A percentile compares a stretch with the other conserved stretches of the same genome.
Evolutionary conservation across 2,888 invertebrate species (phyloP).

Genomic region (Drosophila pseudotakahashii): DNA sequence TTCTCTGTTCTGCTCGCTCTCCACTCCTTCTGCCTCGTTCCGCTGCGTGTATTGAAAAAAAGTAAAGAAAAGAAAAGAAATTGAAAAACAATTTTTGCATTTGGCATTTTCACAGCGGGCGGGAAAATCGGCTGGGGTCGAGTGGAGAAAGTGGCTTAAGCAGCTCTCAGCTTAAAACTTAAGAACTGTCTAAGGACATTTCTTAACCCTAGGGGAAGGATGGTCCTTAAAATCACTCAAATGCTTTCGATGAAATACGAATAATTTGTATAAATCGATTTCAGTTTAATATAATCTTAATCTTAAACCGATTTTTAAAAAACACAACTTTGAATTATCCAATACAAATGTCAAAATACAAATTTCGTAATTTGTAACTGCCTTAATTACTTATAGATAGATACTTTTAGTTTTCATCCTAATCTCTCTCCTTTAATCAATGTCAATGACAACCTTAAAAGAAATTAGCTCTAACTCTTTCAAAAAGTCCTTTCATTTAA

Average conservation of each 20-base stretch:
- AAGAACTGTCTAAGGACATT: slow-evolving; percentile 54
- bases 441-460: slow-evolving; percentile 23
- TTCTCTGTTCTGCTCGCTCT: slow-evolving; percentile 33
- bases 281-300: too few relatives aligned
- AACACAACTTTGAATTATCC: too few relatives aligned
- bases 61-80: slow-evolving; percentile 61
- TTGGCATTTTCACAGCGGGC: slow-evolving; percentile 63
- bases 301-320: too few relatives aligned
- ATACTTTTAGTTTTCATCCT: neutral
- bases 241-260: too few relatives aligned
- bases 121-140: slow-evolving; percentile 20
- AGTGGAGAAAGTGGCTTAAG: slow-evolving; percentile 58
- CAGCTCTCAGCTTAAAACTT: slow-evolving; percentile 54
- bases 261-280: neutral
- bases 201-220: slow-evolving; percentile 5
- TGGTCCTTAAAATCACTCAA: too few relatives aligned
- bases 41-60: slow-evolving; percentile 55
- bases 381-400: neutral
- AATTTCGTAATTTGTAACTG: neutral
- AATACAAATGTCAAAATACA: too few relatives aligned
- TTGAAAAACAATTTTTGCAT: slow-evolving; percentile 72
- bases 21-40: slow-evolving; percentile 19
- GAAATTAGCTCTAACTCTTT: slow-evolving; percentile 20
- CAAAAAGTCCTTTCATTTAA: neutral
- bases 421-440: neutral